Conservation (phyloP, 2,113 vertebrate genomes). For the Egretta garzetta region DNA sequence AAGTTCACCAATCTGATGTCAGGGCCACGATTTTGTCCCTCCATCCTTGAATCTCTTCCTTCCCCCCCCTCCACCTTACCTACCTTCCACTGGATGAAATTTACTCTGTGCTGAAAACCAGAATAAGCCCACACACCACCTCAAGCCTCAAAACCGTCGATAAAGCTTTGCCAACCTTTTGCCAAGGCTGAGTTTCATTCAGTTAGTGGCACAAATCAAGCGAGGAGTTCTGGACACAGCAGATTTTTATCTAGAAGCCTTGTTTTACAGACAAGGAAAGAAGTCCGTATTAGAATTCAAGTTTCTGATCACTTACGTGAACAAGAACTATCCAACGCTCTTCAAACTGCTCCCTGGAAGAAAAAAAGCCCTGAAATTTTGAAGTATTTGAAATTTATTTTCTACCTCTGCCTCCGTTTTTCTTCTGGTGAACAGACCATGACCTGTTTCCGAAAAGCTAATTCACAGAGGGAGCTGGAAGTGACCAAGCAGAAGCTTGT, state of each 20-base stretch:
- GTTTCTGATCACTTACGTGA: neutral
- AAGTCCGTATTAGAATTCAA: neutral
- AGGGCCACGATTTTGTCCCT: neutral
- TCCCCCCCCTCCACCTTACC: neutral
- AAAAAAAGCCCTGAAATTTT: neutral
- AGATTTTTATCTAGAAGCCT: neutral
- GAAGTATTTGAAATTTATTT: neutral
- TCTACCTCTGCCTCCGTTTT: neutral
- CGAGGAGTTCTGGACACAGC: neutral
- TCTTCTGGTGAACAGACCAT: neutral
- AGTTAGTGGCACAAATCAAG: neutral
- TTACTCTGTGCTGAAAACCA: neutral
- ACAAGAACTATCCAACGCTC: neutral
- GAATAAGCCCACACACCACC: too few species aligned
- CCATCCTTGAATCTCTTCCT: neutral
- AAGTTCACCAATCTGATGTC: neutral
- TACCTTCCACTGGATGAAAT: neutral
- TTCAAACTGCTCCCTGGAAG: neutral
- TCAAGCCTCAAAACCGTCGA: neutral
- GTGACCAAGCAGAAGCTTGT: neutral
- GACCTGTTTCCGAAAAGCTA: neutral
- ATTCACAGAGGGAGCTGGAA: neutral
- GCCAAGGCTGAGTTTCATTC: neutral
- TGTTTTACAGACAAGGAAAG: neutral
- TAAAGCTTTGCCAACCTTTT: neutral